These are phyloP conservation scores for Epinephelus cyanopodus DNA, from an alignment of 2,113 vertebrate genomes.

Conservation along the genomic window DNA sequence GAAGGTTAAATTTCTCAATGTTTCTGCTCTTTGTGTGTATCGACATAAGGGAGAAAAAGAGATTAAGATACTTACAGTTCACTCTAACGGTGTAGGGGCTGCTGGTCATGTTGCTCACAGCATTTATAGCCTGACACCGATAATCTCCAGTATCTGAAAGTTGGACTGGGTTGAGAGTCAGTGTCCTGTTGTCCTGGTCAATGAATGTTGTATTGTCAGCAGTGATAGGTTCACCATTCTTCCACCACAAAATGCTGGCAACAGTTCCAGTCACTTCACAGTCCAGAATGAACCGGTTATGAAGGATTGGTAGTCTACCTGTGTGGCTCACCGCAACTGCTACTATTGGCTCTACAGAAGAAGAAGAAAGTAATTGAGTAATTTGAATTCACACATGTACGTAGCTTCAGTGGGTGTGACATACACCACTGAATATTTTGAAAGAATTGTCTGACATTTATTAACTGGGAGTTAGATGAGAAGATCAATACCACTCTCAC, in stretches of 20 bases:
- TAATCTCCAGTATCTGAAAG: conserved; percentile 67
- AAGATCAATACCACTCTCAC: background rate
- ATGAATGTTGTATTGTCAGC: conserved; percentile 31
- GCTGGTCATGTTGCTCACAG: conserved; percentile 73
- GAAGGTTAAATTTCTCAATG: background rate
- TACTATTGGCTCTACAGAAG: conserved; percentile 67
- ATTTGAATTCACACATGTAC: conserved; percentile 7
- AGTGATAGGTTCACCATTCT: conserved; percentile 12
- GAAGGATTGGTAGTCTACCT: conserved; percentile 39
- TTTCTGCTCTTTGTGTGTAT: background rate
- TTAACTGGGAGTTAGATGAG: background rate
- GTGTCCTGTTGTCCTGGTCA: conserved; percentile 42
- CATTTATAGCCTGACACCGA: conserved; percentile 66
- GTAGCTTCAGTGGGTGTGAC: background rate
- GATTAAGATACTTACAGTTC: conserved; percentile 71
- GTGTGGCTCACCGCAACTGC: conserved; percentile 30
- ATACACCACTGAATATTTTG: background rate
- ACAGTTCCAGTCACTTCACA: conserved; percentile 65
- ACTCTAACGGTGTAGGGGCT: conserved; percentile 40
- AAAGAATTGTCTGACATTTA: background rate
- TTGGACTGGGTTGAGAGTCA: conserved; percentile 52
- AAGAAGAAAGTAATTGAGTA: background rate
- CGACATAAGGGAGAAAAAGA: background rate
- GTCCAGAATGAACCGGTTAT: conserved; percentile 52
- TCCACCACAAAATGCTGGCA: conserved; percentile 71